Conservation (phyloP, 2,888 invertebrate species). For the Coecobrya sp. region DNA sequence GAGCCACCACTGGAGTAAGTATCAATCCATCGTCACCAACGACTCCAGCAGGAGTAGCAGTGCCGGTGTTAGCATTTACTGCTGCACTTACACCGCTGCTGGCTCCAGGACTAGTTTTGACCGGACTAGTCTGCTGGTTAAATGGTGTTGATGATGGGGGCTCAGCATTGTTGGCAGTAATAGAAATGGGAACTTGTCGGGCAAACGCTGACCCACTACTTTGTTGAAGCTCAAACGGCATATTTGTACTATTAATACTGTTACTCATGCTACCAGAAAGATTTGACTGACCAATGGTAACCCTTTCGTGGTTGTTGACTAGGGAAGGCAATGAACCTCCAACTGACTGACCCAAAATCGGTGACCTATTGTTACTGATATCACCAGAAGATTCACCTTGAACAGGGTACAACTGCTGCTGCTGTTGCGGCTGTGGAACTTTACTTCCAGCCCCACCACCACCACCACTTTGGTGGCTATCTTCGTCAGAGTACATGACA, state of each 20-base stretch:
- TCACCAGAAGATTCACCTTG: constrained; percentile 1
- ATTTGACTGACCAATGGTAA: not conserved
- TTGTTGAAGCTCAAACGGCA: constrained; percentile 68
- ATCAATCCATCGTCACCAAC: constrained; percentile 68
- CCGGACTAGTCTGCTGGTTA: not conserved
- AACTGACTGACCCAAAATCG: not conserved
- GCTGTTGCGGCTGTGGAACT: not conserved
- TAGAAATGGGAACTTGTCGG: constrained; percentile 40
- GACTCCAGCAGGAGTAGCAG: not conserved
- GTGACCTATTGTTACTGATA: not conserved
- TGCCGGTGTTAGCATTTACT: not conserved
- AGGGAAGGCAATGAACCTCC: constrained; percentile 34
- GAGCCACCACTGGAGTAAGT: constrained; percentile 89
- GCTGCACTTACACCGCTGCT: not conserved
- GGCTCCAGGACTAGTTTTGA: not conserved
- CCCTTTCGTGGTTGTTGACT: not conserved
- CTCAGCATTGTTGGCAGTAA: not conserved
- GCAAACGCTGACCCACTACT: constrained; percentile 82
- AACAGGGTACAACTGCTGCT: constrained; percentile 17
- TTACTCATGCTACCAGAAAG: constrained; percentile 17
- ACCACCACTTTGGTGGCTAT: not conserved
- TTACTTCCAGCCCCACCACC: not conserved
- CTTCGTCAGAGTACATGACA: constrained; percentile 58
- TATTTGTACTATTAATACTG: constrained; percentile 73
- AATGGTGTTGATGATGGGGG: constrained; percentile 7